Percentiles rank a stretch among this genome's conserved stretches.
Conservation (phyloP, 2,888 invertebrate species). For the Pachliopta kotzebuea region DNA sequence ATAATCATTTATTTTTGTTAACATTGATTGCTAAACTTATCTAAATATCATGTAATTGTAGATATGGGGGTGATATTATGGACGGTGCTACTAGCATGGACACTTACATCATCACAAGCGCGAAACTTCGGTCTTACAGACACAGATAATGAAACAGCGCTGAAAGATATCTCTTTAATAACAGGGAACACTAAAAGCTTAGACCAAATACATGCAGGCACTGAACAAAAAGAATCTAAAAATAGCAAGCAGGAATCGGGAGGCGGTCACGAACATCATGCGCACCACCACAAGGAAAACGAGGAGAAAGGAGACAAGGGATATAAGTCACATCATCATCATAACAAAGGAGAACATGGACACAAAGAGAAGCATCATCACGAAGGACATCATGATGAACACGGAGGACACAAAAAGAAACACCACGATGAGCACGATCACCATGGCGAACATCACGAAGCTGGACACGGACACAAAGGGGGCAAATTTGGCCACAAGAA, state of each 20-base stretch:
- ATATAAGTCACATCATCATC: conserved; percentile 87
- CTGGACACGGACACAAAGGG: conserved; percentile 88
- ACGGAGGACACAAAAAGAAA: conserved; percentile 90
- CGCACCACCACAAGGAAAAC: conserved; percentile 84
- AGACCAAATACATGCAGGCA: conserved; percentile 75
- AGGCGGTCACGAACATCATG: conserved; percentile 85
- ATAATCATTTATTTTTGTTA: neutral
- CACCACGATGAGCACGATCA: conserved; percentile 89
- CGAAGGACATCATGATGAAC: conserved; percentile 87
- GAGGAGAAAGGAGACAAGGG: conserved; percentile 90
- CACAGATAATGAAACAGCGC: conserved; percentile 36
- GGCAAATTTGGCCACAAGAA: conserved; percentile 91
- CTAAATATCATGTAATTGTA: conserved; percentile 32
- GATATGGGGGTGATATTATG: conserved; percentile 60
- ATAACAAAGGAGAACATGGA: conserved; percentile 89
- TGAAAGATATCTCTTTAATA: conserved; percentile 32
- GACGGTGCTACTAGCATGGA: conserved; percentile 54
- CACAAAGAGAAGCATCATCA: conserved; percentile 89
- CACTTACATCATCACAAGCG: conserved; percentile 48
- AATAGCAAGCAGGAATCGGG: conserved; percentile 81
- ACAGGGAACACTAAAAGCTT: conserved; percentile 34
- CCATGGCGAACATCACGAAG: conserved; percentile 88
- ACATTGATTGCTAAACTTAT: neutral
- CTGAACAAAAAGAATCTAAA: conserved; percentile 70
- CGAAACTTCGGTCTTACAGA: conserved; percentile 58